A percentile compares a stretch with the other conserved stretches of the same genome.
phyloP scores from a whole-genome alignment of 2,888 invertebrate species.

The Meganola albula region DNA sequence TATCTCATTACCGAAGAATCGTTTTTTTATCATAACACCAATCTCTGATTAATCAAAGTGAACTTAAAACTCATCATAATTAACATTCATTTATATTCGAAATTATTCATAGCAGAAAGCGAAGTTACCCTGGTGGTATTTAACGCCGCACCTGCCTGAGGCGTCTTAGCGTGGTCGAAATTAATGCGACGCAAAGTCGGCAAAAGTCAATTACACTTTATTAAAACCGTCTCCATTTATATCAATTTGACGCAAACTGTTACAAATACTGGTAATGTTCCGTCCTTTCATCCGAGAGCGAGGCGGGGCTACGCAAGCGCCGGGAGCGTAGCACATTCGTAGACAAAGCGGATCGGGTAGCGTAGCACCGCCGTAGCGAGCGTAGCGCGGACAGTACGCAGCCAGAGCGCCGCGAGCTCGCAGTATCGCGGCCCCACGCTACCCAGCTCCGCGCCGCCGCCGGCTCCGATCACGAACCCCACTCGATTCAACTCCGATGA shows the following conservation, averaged over 20 bases:
- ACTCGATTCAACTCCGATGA: slow-evolving; percentile 57
- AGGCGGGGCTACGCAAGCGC: slow-evolving; percentile 76
- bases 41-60: slow-evolving; percentile 43
- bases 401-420: slow-evolving; percentile 34
- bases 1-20: too few relatives aligned
- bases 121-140: slow-evolving; percentile 65
- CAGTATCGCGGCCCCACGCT: slow-evolving; percentile 44
- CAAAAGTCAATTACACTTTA: slow-evolving; percentile 78
- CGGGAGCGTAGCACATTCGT: slow-evolving; percentile 42
- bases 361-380: slow-evolving; percentile 52
- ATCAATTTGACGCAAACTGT: slow-evolving; percentile 78
- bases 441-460: slow-evolving; percentile 34
- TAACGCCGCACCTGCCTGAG: slow-evolving; percentile 72
- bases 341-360: slow-evolving; percentile 51
- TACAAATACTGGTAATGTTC: slow-evolving; percentile 78
- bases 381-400: slow-evolving; percentile 50
- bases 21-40: slow-evolving; percentile 35
- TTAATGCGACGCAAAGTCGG: slow-evolving; percentile 76
- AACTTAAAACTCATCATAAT: slow-evolving; percentile 67
- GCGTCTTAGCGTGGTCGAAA: slow-evolving; percentile 74
- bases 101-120: slow-evolving; percentile 67
- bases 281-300: slow-evolving; percentile 70
- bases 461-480: slow-evolving; percentile 37
- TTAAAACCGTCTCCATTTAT: slow-evolving; percentile 78
- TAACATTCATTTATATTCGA: slow-evolving; percentile 72